These are phyloP conservation scores for Rhodinocichla rosea DNA, from an alignment of 2,113 vertebrate genomes.

Conservation along the genomic window DNA sequence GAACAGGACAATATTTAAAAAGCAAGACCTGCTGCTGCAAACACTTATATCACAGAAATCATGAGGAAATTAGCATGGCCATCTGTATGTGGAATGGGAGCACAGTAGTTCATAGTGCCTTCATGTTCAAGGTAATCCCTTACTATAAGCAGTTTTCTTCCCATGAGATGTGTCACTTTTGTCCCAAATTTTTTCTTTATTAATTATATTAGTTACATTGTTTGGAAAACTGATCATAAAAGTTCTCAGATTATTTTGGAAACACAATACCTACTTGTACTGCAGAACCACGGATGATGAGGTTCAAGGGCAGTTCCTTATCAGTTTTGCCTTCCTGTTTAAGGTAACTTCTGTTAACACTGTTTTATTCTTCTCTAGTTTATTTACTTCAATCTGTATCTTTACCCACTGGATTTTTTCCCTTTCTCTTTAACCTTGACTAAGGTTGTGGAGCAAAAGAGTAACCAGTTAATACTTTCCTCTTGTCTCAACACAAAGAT, in stretches of 20 bases:
- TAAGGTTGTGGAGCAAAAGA: neutral
- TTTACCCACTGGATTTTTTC: neutral
- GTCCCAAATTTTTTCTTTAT: neutral
- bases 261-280: neutral
- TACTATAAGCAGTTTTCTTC: neutral
- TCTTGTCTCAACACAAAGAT: neutral
- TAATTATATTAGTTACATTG: neutral
- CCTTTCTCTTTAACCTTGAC: neutral
- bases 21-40: neutral
- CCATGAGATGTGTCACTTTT: neutral
- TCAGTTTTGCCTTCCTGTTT: neutral
- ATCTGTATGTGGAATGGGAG: neutral
- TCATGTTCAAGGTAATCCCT: neutral
- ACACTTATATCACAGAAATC: neutral
- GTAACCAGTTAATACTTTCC: neutral
- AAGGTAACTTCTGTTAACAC: neutral
- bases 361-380: neutral
- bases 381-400: neutral
- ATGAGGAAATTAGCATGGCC: neutral
- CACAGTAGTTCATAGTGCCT: neutral
- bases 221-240: neutral
- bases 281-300: neutral
- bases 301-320: neutral
- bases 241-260: neutral
- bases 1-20: neutral